Base-by-base conservation (phyloP, 1,140 invertebrate species). In the Lycorma delicatula region DNA sequence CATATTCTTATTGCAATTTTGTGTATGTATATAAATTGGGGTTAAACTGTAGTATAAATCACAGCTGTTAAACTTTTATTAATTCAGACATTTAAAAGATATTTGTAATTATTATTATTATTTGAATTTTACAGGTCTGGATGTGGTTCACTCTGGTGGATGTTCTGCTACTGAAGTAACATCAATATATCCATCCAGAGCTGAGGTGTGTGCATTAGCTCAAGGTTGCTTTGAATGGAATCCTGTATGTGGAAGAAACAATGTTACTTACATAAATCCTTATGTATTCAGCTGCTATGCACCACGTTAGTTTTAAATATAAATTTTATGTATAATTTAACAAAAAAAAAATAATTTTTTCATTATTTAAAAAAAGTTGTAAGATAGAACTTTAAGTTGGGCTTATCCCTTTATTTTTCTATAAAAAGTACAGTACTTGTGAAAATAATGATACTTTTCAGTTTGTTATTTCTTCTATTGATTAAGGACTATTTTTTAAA, bases 231-330 rank as follows among this genome's bases (percentile, higher is more conserved):
- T 67, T 52, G 70, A 73, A 49, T 70, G 67, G 67, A 72, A 70
- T 62, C 71, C 71, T 0, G 60, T 71, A 7, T 70, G 71, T 46
- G 70, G 64, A 11, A 52, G 58, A 6, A 67, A 72, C 54, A 66
- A 65, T 34, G 41, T 64, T 16, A 70, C 70, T 0, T 70, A 71
- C 59, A 47, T 61, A 9, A 72, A 72, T 58, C 69, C 70, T n/a
- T 72, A 67, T 23, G 31, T 70, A 2, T 68, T 70, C 63, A 61
- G 70, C 3, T 70, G 67, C 53, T 61, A 64, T 26, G 54, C 58
- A 7, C 62, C 69, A 44, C 49, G 67, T 70, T 49, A 67, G 63
- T 65, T 22, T 25, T 27, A 22, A n/a, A n/a, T n/a, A n/a, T n/a
- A n/a, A n/a, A n/a, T n/a, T n/a, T n/a, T n/a, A n/a, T n/a, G n/a